Evolutionary conservation across 2,888 invertebrate genomes (phyloP).

Genomic region (Stictocephala bisonia): DNA sequence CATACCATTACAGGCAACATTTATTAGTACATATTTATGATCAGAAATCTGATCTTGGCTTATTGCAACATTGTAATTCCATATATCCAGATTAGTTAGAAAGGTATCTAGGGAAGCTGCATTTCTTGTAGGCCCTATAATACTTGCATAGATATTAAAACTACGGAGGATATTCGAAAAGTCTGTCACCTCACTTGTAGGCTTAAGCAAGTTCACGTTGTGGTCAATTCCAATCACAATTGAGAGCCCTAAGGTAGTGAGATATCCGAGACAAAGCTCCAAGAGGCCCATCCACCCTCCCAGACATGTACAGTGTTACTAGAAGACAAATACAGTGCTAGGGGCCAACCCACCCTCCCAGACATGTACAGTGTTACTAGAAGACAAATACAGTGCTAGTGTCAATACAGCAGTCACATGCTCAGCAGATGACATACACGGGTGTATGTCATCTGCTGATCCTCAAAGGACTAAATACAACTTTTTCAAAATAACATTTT

Average conservation of each 20-base stretch:
- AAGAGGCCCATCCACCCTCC: too few relatives aligned
- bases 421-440: too few relatives aligned
- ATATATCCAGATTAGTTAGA: constrained; percentile 23
- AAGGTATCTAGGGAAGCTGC: constrained; percentile 25
- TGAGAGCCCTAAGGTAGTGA: background rate
- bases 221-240: constrained; percentile 20
- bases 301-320: too few relatives aligned
- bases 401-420: too few relatives aligned
- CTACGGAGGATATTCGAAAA: constrained; percentile 22
- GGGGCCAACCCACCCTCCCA: too few relatives aligned
- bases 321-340: too few relatives aligned
- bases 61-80: background rate
- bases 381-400: too few relatives aligned
- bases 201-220: background rate
- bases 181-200: background rate
- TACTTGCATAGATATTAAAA: constrained; percentile 2
- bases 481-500: too few relatives aligned
- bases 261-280: background rate
- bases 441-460: too few relatives aligned
- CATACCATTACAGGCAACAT: too few relatives aligned
- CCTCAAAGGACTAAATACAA: too few relatives aligned
- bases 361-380: too few relatives aligned
- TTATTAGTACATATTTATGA: constrained; percentile 29
- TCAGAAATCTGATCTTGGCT: constrained; percentile 26
- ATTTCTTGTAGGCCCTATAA: constrained; percentile 5